Evolutionary conservation across 2,797 vertebrate genomes (phyloP).

Genomic region (Centroberyx gerrardi): DNA sequence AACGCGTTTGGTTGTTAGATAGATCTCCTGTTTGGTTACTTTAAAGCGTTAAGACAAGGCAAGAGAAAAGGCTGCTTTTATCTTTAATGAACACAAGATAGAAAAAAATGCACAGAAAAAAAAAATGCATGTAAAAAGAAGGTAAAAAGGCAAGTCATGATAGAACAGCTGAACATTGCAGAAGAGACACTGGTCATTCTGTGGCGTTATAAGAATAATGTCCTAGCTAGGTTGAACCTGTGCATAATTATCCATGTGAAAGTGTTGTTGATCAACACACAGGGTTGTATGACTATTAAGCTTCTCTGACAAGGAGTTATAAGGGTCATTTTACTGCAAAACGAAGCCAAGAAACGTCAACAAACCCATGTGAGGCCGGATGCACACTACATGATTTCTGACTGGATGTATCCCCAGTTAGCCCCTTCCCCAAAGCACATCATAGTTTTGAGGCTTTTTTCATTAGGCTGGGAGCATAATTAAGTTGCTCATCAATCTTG

Average conservation of each 20-base stretch:
- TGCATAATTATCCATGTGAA: conserved; percentile 51
- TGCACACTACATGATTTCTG: conserved; percentile 48
- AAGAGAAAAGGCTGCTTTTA: conserved; percentile 99
- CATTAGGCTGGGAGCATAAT: conserved; percentile 68
- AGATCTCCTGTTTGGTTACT: conserved; percentile 99
- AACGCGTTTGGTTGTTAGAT: conserved; percentile 97
- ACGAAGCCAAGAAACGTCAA: conserved; percentile 50
- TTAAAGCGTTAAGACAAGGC: conserved; percentile 99
- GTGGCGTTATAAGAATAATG: conserved; percentile 35
- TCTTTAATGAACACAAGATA: conserved; percentile 91
- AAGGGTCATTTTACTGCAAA: conserved; percentile 46
- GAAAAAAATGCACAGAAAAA: conserved; percentile 76
- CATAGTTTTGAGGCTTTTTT: conserved; percentile 27
- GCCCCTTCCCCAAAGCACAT: conserved; percentile 62
- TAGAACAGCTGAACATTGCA: conserved; percentile 81
- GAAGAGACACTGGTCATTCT: conserved; percentile 71
- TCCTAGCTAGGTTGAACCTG: conserved; percentile 51
- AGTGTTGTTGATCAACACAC: conserved; percentile 18
- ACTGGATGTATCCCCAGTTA: conserved; percentile 63
- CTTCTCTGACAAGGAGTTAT: conserved; percentile 42
- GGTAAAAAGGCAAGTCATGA: conserved; percentile 90
- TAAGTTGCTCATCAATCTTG: conserved; percentile 59
- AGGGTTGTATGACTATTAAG: conserved; percentile 38
- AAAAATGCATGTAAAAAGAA: conserved; percentile 50
- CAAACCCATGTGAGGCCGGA: conserved; percentile 63